A percentile compares a stretch with the other conserved stretches of the same genome.
These are phyloP conservation scores for Scaptomyza tumidula DNA, from an alignment of 2,888 invertebrate species.

Conservation along the genomic window DNA sequence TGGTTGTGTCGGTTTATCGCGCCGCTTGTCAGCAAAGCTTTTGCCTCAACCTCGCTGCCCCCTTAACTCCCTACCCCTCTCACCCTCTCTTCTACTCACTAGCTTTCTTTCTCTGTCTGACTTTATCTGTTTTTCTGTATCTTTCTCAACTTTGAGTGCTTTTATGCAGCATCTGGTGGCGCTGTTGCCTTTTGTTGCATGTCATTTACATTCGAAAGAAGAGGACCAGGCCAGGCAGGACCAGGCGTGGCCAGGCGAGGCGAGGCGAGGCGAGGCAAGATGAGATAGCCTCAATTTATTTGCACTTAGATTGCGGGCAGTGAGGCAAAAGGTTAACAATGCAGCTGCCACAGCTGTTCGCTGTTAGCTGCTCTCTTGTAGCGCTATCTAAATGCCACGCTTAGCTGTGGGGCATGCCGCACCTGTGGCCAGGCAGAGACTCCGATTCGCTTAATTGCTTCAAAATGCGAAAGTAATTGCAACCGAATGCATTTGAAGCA, in stretches of 20 bases:
- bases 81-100: not conserved
- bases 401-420: conserved; percentile 39
- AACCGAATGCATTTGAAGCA: conserved; percentile 41
- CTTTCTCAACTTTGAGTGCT: conserved; percentile 30
- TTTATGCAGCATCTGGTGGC: conserved; percentile 43
- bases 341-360: conserved; percentile 57
- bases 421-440: conserved; percentile 61
- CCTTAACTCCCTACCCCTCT: not conserved
- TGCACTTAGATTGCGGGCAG: conserved; percentile 70
- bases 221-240: conserved; percentile 16
- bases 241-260: no score
- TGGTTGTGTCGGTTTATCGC: conserved; percentile 75
- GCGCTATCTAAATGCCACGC: conserved; percentile 54
- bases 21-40: conserved; percentile 75
- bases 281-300: conserved; percentile 74
- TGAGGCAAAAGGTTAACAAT: conserved; percentile 68
- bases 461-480: conserved; percentile 76
- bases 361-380: conserved; percentile 22
- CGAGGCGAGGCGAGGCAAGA: conserved; percentile 11
- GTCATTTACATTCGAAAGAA: conserved; percentile 63
- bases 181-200: conserved; percentile 71
- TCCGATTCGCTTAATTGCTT: conserved; percentile 68
- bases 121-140: conserved; percentile 6
- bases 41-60: conserved; percentile 7
- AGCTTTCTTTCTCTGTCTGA: not conserved